These are phyloP conservation scores for Amphipoea lucens DNA, from an alignment of 2,888 invertebrate species.

Conservation along the genomic window DNA sequence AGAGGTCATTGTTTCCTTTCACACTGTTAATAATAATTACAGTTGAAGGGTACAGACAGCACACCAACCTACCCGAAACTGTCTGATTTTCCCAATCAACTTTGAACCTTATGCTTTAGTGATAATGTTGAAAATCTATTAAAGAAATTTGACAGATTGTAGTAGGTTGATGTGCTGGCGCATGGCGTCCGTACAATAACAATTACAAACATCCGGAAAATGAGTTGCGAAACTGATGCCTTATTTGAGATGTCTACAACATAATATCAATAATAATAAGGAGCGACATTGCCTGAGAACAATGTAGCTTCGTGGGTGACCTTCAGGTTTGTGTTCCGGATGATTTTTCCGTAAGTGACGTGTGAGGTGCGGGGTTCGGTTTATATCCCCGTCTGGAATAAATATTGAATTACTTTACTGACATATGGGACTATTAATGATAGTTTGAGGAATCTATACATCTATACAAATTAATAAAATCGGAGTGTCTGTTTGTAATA, in stretches of 20 bases:
- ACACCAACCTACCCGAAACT: too few relatives aligned
- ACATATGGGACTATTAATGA: too few relatives aligned
- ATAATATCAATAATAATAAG: constrained; percentile 26
- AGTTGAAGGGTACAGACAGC: constrained; percentile 14
- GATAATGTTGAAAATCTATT: too few relatives aligned
- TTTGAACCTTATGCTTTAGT: too few relatives aligned
- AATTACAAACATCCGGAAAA: constrained; percentile 40
- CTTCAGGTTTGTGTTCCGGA: constrained; percentile 28
- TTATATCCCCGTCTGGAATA: neutral
- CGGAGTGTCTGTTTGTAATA: too few relatives aligned
- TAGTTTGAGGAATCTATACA: too few relatives aligned
- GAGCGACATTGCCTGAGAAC: constrained; percentile 25
- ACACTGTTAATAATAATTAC: neutral
- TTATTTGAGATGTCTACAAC: neutral
- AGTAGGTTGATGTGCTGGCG: too few relatives aligned
- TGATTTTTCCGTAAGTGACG: constrained; percentile 22
- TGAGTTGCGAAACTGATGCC: constrained; percentile 4
- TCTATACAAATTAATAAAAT: too few relatives aligned
- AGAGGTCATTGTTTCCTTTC: constrained; percentile 1
- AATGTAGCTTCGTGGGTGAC: constrained; percentile 41
- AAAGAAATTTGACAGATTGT: too few relatives aligned
- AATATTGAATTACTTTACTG: neutral
- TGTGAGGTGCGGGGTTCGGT: neutral
- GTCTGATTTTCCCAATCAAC: too few relatives aligned
- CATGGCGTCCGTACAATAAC: too few relatives aligned